Evolutionary conservation across 2,888 invertebrate genomes (phyloP).

Genomic region (Tiphia femorata): DNA sequence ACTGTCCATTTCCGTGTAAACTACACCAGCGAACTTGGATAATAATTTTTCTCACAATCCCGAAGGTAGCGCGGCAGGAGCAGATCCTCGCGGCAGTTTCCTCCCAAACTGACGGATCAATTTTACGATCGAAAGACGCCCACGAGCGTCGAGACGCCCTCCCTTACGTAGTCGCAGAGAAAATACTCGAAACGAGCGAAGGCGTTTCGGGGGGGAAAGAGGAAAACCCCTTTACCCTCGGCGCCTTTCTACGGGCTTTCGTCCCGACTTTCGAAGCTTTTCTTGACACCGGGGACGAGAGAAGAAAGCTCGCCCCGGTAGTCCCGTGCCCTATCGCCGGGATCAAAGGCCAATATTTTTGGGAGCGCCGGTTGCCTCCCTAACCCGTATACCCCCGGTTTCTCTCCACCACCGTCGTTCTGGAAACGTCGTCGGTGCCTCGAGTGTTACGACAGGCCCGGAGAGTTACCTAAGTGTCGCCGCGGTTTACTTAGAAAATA

Average conservation of each 20-base stretch:
- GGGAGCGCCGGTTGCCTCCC: neutral
- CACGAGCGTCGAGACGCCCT: no score
- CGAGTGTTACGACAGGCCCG: slow-evolving; percentile 6
- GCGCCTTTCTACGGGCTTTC: no score
- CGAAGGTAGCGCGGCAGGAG: no score
- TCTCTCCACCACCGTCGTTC: neutral
- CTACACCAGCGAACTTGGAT: no score
- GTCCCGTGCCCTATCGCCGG: slow-evolving; percentile 7
- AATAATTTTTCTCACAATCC: no score
- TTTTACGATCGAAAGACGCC: no score
- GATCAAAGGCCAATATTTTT: slow-evolving; percentile 33
- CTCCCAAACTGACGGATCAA: no score
- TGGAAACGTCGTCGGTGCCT: neutral
- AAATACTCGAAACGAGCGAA: slow-evolving; percentile 1
- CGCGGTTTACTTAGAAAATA: slow-evolving; percentile 30
- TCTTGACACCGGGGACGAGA: neutral
- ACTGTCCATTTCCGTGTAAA: no score
- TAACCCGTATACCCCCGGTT: neutral
- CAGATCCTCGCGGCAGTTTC: no score
- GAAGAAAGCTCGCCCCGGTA: neutral
- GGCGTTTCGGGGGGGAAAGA: no score
- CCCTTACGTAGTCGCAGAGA: neutral
- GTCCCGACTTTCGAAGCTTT: slow-evolving; percentile 1
- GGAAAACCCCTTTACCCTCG: no score
- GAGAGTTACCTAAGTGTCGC: slow-evolving; percentile 14